Percentiles rank a stretch among this genome's conserved stretches.
Evolutionary conservation across 2,797 vertebrate species (phyloP).

Genomic region (Calcarius lapponicus): DNA sequence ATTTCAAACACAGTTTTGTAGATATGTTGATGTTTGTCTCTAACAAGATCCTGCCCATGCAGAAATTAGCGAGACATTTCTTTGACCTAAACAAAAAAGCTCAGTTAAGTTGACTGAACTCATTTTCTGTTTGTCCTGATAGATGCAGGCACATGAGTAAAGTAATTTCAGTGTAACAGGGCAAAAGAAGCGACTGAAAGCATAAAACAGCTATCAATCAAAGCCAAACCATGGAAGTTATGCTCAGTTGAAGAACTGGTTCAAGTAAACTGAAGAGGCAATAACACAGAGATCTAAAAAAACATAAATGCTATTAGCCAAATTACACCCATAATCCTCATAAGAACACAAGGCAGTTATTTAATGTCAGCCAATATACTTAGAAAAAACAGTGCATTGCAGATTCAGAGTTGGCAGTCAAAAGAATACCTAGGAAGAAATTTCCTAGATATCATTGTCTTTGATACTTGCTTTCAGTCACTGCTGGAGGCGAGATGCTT

Average conservation of each 20-base stretch:
- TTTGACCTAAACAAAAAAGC: neutral
- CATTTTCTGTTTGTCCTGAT: neutral
- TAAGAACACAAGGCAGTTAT: neutral
- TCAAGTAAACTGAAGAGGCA: neutral
- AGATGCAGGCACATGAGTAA: neutral
- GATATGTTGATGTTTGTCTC: neutral
- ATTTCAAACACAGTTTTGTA: neutral
- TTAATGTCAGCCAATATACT: neutral
- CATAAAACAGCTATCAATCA: neutral
- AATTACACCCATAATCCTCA: neutral
- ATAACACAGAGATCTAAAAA: neutral
- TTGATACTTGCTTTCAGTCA: neutral
- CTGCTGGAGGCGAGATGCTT: neutral
- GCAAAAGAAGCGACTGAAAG: neutral
- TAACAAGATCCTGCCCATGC: neutral
- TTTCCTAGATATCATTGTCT: neutral
- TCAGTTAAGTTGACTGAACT: neutral
- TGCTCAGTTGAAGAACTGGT: neutral
- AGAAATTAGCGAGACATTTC: neutral
- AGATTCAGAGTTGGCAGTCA: neutral
- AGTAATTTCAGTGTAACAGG: neutral
- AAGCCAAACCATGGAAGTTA: neutral
- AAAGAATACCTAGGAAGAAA: neutral
- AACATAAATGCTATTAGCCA: neutral
- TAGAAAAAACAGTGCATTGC: neutral